Base-by-base conservation (phyloP, 2,888 invertebrate species). In the Brenthis daphne region DNA sequence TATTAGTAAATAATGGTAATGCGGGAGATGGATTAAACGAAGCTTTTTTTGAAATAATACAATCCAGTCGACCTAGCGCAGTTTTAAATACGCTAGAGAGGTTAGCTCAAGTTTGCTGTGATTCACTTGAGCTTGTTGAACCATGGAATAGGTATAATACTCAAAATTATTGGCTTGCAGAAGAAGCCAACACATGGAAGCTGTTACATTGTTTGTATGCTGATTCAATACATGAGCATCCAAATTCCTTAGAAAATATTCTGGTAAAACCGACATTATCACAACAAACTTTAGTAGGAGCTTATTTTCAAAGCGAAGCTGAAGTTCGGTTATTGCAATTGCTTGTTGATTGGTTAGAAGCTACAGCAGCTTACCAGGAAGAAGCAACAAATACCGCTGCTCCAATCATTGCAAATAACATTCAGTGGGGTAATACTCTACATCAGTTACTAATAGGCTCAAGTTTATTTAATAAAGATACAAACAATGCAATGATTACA, bases 281-380 rank as follows among this genome's bases (percentile, higher is more conserved):
- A 2, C 92, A 91, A 74, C 85, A 89, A 77, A 85, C 80, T 37
- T 82, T 93, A 73, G 90, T 92, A 1, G 79, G 79, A 64, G 85
- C 85, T 61, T 82, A 91, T 70, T 91, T 90, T 76, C 85, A 86
- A 85, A 88, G 88, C 66, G 94, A 94, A 77, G 85, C 94, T 0
- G 94, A 94, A 69, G 78, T 95, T 47, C 87, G 96, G 48, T 94
- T 96, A 81, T 94, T 96, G 79, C 97, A 99, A 85, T 84, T 98
- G 60, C 95, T 99, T 54, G 96, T 98, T 33, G 98, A 98, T 85
- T 99, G 99, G 99, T 85, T 99, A 65, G 99, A 99, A 86, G 94
- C 95, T 53, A 96, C 96, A 83, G 96, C 97, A 20, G 95, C 96
- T 80, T 97, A 96, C 82, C 96, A 97, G 47, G 98, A 98, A 84